Conservation (phyloP, 2,888 invertebrate species). For the Temnothorax unifasciatus region DNA sequence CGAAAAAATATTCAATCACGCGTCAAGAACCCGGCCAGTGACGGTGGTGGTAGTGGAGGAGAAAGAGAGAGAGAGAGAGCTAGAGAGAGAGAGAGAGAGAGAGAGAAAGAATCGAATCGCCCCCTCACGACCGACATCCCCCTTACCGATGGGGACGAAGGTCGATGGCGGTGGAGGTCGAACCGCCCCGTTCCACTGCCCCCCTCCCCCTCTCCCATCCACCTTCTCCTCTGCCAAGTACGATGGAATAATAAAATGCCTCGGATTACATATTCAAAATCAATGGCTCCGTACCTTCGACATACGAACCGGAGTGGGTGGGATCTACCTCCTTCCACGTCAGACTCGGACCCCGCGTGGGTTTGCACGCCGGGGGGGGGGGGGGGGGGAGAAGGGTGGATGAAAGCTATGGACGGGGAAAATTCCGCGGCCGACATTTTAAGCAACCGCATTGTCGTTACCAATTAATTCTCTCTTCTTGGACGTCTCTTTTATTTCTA, state of each 20-base stretch:
- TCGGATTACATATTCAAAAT: slow-evolving; percentile 85
- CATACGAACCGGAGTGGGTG: slow-evolving; percentile 77
- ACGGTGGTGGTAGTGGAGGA: slow-evolving; percentile 72
- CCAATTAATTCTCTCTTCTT: slow-evolving; percentile 59
- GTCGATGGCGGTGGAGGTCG: slow-evolving; percentile 78
- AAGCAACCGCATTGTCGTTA: slow-evolving; percentile 75
- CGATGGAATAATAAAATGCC: slow-evolving; percentile 85
- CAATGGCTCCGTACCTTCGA: slow-evolving; percentile 82
- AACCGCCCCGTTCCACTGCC: slow-evolving; percentile 72
- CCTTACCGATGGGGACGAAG: slow-evolving; percentile 74
- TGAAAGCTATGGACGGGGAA: slow-evolving; percentile 59
- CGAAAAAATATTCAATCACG: slow-evolving; percentile 86
- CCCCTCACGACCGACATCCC: slow-evolving; percentile 69
- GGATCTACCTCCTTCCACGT: slow-evolving; percentile 70
- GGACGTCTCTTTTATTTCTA: slow-evolving; percentile 56
- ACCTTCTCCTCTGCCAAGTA: slow-evolving; percentile 72
- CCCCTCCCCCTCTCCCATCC: slow-evolving; percentile 61
- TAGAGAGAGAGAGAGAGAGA: slow-evolving; percentile 63
- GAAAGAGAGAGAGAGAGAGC: slow-evolving; percentile 63
- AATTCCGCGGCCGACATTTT: slow-evolving; percentile 78
- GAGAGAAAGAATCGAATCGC: slow-evolving; percentile 72
- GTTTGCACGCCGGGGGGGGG: slow-evolving; percentile 22
- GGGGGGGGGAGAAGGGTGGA: slow-evolving; percentile 33
- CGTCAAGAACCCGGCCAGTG: slow-evolving; percentile 82
- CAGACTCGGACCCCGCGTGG: slow-evolving; percentile 17